phyloP scores from a whole-genome alignment of 2,113 vertebrate species.

The Oncorhynchus clarkii region DNA sequence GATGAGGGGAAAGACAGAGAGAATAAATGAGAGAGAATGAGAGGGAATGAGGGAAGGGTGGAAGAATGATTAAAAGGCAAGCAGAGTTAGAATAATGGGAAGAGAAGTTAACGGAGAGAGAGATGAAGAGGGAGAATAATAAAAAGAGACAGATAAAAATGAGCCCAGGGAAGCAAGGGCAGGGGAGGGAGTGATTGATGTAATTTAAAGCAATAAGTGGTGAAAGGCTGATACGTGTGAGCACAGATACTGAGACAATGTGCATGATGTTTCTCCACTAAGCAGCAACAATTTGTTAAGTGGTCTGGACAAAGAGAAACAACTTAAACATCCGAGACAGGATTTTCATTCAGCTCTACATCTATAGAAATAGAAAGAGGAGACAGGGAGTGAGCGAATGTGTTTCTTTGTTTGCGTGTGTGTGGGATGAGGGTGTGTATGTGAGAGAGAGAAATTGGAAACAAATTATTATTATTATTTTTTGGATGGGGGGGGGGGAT shows the following conservation, averaged over 20 bases:
- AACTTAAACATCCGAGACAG: conserved; percentile 59
- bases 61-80: conserved; percentile 61
- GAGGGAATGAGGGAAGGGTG: conserved; percentile 33
- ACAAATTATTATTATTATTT: conserved; percentile 10
- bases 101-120: conserved; percentile 72
- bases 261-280: conserved; percentile 54
- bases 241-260: conserved; percentile 62
- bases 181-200: conserved; percentile 73
- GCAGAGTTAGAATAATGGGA: conserved; percentile 65
- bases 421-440: not conserved
- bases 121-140: conserved; percentile 75
- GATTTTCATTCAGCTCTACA: conserved; percentile 57
- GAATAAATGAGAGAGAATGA: not conserved
- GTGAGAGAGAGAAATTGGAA: conserved; percentile 6
- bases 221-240: conserved; percentile 35
- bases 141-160: conserved; percentile 62
- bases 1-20: not conserved
- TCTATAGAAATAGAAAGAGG: conserved; percentile 52
- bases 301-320: conserved; percentile 64
- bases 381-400: not conserved
- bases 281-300: conserved; percentile 69
- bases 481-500: conserved; percentile 33
- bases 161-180: conserved; percentile 56
- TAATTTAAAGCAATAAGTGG: conserved; percentile 82
- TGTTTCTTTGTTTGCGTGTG: not conserved